Evolutionary conservation across 2,888 invertebrate species (phyloP).

Genomic region (Anagyrus pseudococci): DNA sequence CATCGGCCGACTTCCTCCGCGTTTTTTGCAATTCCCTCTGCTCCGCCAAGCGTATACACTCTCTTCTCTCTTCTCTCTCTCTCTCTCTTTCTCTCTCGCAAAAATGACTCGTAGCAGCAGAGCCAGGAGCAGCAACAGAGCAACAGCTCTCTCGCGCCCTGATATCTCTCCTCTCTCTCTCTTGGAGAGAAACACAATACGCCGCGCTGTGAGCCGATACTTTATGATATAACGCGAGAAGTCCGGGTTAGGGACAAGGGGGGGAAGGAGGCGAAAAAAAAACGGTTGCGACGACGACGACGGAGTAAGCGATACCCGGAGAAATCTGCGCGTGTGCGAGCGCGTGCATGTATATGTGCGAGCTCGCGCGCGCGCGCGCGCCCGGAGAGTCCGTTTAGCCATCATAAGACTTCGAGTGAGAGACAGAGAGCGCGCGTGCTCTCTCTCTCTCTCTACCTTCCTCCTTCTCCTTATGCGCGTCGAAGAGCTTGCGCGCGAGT

Average conservation of each 20-base stretch:
- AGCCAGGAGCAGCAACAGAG: no score
- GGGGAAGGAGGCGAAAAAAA: slow-evolving; percentile 3
- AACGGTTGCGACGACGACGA: slow-evolving; percentile 7
- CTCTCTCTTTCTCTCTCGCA: no score
- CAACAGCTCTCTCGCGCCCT: no score
- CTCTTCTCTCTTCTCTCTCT: no score
- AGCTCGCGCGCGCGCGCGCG: no score
- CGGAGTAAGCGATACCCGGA: slow-evolving; percentile 33
- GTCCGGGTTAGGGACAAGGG: no score
- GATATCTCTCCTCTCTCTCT: no score
- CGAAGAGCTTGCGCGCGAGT: no score
- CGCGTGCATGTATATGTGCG: not conserved
- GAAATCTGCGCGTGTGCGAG: slow-evolving; percentile 16
- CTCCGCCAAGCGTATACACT: not conserved
- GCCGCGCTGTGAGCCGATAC: slow-evolving; percentile 29
- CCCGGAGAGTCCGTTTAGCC: no score
- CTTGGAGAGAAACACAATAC: slow-evolving; percentile 28
- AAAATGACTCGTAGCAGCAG: no score
- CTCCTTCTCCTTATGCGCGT: no score
- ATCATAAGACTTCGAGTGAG: slow-evolving; percentile 27
- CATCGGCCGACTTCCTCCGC: not conserved
- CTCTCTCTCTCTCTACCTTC: no score
- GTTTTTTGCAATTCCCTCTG: slow-evolving; percentile 23
- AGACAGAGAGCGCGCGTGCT: not conserved
- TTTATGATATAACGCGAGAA: slow-evolving; percentile 32